Conservation (phyloP, 2,797 vertebrate genomes). For the Clarias laeviceps region DNA sequence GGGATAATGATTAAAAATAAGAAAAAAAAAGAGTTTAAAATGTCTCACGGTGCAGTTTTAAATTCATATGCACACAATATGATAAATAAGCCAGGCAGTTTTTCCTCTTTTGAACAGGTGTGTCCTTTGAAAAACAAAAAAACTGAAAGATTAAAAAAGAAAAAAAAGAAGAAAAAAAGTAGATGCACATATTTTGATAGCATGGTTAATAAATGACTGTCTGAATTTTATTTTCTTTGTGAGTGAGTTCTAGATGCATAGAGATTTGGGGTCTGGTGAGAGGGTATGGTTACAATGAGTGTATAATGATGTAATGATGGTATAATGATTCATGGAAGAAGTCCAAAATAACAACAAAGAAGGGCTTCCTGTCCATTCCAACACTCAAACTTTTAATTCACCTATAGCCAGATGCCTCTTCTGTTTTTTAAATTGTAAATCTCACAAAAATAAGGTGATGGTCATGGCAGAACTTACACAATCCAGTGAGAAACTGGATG, state of each 20-base stretch:
- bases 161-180: constrained; percentile 58
- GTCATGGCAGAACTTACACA: constrained; percentile 68
- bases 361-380: no score
- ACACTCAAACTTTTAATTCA: no score
- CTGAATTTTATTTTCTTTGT: neutral
- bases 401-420: neutral
- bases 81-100: neutral
- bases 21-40: neutral
- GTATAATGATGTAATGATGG: constrained; percentile 3
- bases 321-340: neutral
- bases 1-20: neutral
- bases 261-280: neutral
- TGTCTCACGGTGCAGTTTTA: neutral
- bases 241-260: neutral
- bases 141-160: neutral
- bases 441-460: constrained; percentile 36
- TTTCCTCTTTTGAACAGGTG: neutral
- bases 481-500: constrained; percentile 47
- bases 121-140: neutral
- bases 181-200: neutral
- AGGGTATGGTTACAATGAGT: neutral
- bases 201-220: neutral
- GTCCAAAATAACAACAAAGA: neutral
- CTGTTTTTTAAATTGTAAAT: constrained; percentile 2
- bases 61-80: neutral